These are phyloP conservation scores for Lepidurus arcticus DNA, from an alignment of 1,140 invertebrate species.

Conservation along the genomic window DNA sequence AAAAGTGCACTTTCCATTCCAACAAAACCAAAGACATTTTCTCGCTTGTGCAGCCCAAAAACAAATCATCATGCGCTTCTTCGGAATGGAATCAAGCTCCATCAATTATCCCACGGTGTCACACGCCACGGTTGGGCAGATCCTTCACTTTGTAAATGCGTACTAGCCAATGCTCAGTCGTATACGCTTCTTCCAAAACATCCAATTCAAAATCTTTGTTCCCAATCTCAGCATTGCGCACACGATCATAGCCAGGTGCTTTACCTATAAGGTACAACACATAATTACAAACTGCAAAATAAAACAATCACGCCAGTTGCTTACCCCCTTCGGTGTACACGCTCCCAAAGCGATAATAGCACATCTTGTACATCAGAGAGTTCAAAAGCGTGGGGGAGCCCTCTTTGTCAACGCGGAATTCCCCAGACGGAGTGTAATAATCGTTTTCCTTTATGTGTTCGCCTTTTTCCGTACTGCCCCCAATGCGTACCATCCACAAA, in stretches of 20 bases:
- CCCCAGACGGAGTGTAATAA: conserved; percentile 89
- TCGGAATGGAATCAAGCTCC: not conserved
- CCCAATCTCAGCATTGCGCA: conserved; percentile 85
- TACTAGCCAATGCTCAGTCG: conserved; percentile 92
- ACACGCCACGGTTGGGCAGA: conserved; percentile 72
- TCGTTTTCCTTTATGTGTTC: conserved; percentile 92
- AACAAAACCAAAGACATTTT: not conserved
- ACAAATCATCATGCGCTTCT: not conserved
- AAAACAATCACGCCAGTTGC: conserved; percentile 31
- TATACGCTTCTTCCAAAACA: conserved; percentile 88
- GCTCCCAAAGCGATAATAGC: conserved; percentile 87
- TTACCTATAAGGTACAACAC: conserved; percentile 47
- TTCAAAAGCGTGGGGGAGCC: conserved; percentile 79
- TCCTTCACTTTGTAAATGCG: conserved; percentile 93
- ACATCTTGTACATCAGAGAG: conserved; percentile 95
- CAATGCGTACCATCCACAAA: conserved; percentile 98
- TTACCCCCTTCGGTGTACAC: conserved; percentile 91
- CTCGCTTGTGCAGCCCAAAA: not conserved
- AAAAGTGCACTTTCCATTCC: conserved; percentile 21
- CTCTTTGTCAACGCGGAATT: conserved; percentile 89
- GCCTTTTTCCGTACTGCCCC: conserved; percentile 89
- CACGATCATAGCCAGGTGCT: conserved; percentile 83
- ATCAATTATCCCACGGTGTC: conserved; percentile 35
- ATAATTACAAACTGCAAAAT: not conserved
- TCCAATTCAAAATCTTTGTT: conserved; percentile 92